phyloP scores from a whole-genome alignment of 2,888 invertebrate species.

The Tuberolachnus salignus region DNA sequence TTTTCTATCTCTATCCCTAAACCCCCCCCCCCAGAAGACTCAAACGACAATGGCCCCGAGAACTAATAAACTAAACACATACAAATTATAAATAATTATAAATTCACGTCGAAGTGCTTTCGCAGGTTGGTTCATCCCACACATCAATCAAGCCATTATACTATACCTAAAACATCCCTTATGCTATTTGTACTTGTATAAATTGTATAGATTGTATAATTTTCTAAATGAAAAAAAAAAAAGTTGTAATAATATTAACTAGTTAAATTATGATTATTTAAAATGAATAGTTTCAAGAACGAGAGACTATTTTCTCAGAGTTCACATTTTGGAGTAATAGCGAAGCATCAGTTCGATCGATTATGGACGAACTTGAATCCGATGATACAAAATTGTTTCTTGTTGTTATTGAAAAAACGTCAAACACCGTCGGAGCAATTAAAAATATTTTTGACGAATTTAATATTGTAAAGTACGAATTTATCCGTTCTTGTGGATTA shows the following conservation, averaged over 20 bases:
- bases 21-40: too few species aligned
- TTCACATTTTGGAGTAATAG: conserved; percentile 34
- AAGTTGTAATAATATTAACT: neutral
- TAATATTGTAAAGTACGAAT: conserved; percentile 16
- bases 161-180: too few species aligned
- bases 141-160: too few species aligned
- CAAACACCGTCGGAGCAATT: neutral
- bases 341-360: conserved; percentile 34
- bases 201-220: too few species aligned
- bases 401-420: conserved; percentile 18
- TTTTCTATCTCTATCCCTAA: too few species aligned
- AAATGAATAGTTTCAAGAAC: conserved; percentile 30
- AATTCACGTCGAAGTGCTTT: too few species aligned
- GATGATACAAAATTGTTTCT: conserved; percentile 44
- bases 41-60: too few species aligned
- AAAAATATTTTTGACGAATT: conserved; percentile 40
- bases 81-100: too few species aligned
- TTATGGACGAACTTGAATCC: conserved; percentile 40
- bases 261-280: neutral
- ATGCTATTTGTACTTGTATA: too few species aligned
- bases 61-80: too few species aligned
- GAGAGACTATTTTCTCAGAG: conserved; percentile 34
- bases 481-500: conserved; percentile 20
- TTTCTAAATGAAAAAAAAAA: too few species aligned
- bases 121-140: too few species aligned